Evolutionary conservation across 2,113 vertebrate genomes (phyloP).

Genomic region (Xyrauchen texanus): DNA sequence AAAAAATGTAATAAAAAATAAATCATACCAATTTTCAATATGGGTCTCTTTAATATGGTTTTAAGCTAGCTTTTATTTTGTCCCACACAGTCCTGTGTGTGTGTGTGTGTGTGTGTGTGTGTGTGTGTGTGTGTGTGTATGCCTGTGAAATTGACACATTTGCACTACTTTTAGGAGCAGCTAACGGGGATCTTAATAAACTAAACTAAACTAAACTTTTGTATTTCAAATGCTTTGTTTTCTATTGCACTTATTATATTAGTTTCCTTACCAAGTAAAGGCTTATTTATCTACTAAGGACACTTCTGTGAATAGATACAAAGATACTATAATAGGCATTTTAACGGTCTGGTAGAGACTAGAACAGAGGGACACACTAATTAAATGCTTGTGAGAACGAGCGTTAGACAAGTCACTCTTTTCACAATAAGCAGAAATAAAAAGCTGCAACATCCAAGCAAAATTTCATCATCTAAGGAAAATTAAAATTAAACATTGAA

Average conservation of each 20-base stretch:
- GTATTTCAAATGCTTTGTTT: background rate
- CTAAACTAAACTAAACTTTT: too few species aligned
- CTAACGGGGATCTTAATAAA: too few species aligned
- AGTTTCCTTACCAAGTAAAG: constrained; percentile 13
- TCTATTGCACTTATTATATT: constrained; percentile 6
- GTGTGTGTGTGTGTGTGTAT: too few species aligned
- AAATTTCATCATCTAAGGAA: too few species aligned
- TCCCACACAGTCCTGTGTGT: too few species aligned
- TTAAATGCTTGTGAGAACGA: constrained; percentile 31
- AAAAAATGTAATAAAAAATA: too few species aligned
- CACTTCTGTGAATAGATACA: constrained; percentile 18
- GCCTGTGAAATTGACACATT: background rate
- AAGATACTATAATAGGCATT: constrained; percentile 22
- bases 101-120: too few species aligned
- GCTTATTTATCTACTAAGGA: constrained; percentile 28
- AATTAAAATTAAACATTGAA: too few species aligned
- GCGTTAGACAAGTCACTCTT: background rate
- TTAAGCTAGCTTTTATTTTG: too few species aligned
- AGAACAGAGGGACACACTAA: constrained; percentile 18
- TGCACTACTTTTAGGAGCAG: too few species aligned
- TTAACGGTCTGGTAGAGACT: constrained; percentile 28
- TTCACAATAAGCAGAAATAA: background rate
- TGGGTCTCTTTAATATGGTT: too few species aligned
- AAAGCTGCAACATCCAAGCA: background rate
- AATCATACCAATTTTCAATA: too few species aligned